Evolutionary conservation across 2,113 vertebrate species (phyloP).

Genomic region (Chionis minor): DNA sequence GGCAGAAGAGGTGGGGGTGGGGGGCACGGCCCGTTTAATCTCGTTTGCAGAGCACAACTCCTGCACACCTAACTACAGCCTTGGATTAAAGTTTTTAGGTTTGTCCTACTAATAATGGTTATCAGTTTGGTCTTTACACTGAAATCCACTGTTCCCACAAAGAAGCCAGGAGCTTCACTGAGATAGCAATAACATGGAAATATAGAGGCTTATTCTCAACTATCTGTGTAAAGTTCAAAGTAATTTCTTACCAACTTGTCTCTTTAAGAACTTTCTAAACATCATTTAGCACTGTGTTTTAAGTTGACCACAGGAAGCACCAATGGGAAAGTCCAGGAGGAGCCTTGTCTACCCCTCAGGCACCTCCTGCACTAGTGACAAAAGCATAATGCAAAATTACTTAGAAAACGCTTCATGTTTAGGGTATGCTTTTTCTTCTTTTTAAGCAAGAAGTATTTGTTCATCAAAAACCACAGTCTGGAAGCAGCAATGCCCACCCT

Average conservation of each 20-base stretch:
- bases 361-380: constrained; percentile 14
- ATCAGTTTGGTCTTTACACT: not conserved
- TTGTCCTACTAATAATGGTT: not conserved
- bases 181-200: not conserved
- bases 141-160: not conserved
- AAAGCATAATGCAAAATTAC: not conserved
- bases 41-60: not conserved
- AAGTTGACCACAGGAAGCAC: constrained; percentile 9
- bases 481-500: not conserved
- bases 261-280: not conserved
- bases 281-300: not conserved
- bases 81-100: not conserved
- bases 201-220: not conserved
- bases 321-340: not conserved
- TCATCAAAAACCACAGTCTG: not conserved
- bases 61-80: not conserved
- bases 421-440: not conserved
- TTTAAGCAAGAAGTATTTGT: not conserved
- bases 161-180: not conserved
- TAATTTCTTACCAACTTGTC: not conserved
- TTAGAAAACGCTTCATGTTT: not conserved
- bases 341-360: not conserved
- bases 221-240: not conserved
- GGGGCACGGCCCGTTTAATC: not conserved
- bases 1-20: not conserved